Evolutionary conservation across 2,888 invertebrate species (phyloP).

Genomic region (Monoplex corrugatus): DNA sequence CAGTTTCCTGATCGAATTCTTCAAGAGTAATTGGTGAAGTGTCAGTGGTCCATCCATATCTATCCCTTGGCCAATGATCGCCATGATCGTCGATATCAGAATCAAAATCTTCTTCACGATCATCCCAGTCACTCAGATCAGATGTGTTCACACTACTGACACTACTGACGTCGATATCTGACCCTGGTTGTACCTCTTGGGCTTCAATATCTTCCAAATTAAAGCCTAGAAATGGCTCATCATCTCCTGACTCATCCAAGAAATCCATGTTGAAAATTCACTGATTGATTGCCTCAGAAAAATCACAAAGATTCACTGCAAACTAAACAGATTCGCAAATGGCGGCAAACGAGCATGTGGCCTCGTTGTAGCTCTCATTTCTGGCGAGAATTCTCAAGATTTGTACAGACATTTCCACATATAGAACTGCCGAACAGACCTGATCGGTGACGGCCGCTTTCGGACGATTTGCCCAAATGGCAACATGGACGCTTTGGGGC

Average conservation of each 20-base stretch:
- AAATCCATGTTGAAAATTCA: constrained; percentile 12
- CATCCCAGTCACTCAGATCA: not conserved
- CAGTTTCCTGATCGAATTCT: not conserved
- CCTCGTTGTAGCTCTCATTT: too few species aligned
- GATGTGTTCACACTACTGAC: not conserved
- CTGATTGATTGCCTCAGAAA: not conserved
- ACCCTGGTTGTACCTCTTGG: not conserved
- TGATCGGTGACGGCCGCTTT: too few species aligned
- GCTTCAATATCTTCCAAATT: not conserved
- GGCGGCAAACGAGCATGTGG: too few species aligned
- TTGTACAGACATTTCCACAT: too few species aligned
- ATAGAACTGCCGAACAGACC: too few species aligned
- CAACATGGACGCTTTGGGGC: too few species aligned
- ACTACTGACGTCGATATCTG: not conserved
- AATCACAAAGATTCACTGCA: too few species aligned
- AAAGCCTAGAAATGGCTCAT: not conserved
- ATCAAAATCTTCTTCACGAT: not conserved
- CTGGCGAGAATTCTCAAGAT: too few species aligned
- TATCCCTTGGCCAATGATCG: not conserved
- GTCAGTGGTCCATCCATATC: not conserved
- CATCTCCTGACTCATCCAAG: not conserved
- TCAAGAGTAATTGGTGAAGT: not conserved
- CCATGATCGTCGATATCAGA: not conserved
- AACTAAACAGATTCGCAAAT: too few species aligned
- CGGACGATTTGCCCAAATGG: too few species aligned